Percentiles rank a stretch among this genome's conserved stretches.
phyloP scores from a whole-genome alignment of 2,113 vertebrate species.

The Cyprichromis sp. region DNA sequence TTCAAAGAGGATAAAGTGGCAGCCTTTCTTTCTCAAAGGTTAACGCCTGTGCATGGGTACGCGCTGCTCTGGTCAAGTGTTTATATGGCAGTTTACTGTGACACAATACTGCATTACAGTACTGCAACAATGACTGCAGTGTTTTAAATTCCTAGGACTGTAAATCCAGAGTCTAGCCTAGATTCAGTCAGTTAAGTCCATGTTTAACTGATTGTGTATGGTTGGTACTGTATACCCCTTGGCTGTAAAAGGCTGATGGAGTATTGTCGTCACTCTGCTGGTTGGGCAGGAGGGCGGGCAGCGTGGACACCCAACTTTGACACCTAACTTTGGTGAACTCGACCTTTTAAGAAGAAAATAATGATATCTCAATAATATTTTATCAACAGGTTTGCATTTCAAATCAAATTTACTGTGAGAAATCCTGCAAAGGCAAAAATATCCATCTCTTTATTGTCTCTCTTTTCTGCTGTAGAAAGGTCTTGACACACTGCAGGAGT shows the following conservation, averaged over 20 bases:
- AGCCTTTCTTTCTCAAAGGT: not conserved
- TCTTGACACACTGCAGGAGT: constrained; percentile 61
- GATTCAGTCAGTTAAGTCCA: not conserved
- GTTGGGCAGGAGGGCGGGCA: not conserved
- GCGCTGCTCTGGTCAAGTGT: not conserved
- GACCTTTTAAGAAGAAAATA: not conserved
- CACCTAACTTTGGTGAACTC: not conserved
- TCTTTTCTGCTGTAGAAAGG: constrained; percentile 47
- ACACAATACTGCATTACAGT: rapidly evolving
- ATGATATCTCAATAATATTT: not conserved
- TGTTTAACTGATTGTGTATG: not conserved
- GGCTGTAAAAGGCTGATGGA: not conserved
- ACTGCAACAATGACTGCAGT: not conserved
- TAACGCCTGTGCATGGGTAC: rapidly evolving
- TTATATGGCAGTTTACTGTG: not conserved
- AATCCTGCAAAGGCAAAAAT: not conserved
- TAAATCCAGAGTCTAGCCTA: not conserved
- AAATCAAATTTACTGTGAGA: not conserved
- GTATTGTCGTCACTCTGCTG: not conserved
- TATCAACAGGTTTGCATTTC: not conserved
- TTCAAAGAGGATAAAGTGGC: not conserved
- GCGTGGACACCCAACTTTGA: rapidly evolving
- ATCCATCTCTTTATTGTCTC: not conserved
- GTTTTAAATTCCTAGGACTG: not conserved
- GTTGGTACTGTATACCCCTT: not conserved